Conservation (phyloP, 2,888 invertebrate species). For the Syrista parreyssii region DNA sequence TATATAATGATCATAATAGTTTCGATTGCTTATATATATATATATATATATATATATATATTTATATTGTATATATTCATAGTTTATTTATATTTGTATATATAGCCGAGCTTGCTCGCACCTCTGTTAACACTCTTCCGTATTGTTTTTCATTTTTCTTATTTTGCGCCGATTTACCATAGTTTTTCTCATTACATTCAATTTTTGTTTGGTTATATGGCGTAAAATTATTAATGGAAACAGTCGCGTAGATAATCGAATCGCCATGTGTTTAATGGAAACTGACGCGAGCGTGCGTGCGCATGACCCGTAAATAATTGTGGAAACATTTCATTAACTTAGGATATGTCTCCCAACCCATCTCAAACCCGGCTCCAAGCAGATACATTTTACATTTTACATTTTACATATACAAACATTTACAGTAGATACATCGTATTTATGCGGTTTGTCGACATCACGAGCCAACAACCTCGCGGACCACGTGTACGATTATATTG, state of each 20-base stretch:
- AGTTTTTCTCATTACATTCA: no score
- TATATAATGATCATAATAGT: conserved; percentile 60
- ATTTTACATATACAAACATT: conserved; percentile 62
- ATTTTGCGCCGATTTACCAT: background rate
- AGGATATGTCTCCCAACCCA: conserved; percentile 55
- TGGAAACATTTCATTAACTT: conserved; percentile 45
- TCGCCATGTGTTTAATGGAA: no score
- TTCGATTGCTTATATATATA: conserved; percentile 56
- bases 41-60: conserved; percentile 51
- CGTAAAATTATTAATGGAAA: no score
- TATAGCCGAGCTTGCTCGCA: conserved; percentile 10
- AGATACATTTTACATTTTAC: conserved; percentile 63
- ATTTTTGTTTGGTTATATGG: no score
- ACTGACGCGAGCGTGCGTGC: no score
- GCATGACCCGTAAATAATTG: no score
- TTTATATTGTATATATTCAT: background rate
- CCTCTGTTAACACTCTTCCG: conserved; percentile 12
- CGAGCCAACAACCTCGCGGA: no score
- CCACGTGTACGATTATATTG: no score
- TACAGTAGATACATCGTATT: conserved; percentile 58
- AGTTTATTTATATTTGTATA: background rate
- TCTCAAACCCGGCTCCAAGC: conserved; percentile 46
- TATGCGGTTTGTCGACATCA: no score
- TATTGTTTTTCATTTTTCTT: conserved; percentile 13
- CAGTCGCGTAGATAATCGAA: no score